Base-by-base conservation (phyloP, 2,888 invertebrate species). In the Archips crataeganus region DNA sequence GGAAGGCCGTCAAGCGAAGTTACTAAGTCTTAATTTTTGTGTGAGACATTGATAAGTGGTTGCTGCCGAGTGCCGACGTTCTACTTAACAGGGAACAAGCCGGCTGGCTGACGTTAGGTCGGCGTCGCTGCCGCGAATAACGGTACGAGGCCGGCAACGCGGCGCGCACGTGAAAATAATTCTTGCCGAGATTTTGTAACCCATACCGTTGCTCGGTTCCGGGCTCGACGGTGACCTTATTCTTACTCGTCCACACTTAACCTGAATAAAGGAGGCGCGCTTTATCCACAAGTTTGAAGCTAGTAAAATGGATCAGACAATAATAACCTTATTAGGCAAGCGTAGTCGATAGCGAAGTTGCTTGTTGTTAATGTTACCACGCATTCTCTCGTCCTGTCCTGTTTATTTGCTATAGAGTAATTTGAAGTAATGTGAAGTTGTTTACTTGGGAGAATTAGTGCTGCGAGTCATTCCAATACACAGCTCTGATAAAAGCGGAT, bases 181-280 rank as follows among this genome's bases (percentile, higher is more conserved):
- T 93, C 94, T 94, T 92, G 93, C 90, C 90, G 94, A 90, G 91
- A 93, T 94, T 94, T 94, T 93, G 94, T 93, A 94, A 94, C 89
- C 85, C 88, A 91, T 85, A 92, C 94, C 93, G 94, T 90, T 94
- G 93, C 85, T 88, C 88, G 87, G 93, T 94, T 94, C 93, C 93
- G 94, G 94, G 90, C 92, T 83, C 87, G 90, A 84, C 87, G 88
- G 87, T 89, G 93, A 92, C 94, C 94, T 92, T 94, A 94, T 93
- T 90, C 89, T 89, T 84, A 84, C 81, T 84, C 85, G 88, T 86
- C 86, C 84, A 88, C 91, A 92, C 88, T 73, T 69, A 74, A 69
- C 69, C 73, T 64, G 36, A 65, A 65, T 62, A 36, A 72, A 67
- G 34, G 10, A 32, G 1, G 32, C 57, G 32, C 57, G 54, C 15